Evolutionary conservation across 2,113 vertebrate genomes (phyloP), one percentile per base, ranked within the genome.

Genomic region (Hippocampus barbouri): DNA sequence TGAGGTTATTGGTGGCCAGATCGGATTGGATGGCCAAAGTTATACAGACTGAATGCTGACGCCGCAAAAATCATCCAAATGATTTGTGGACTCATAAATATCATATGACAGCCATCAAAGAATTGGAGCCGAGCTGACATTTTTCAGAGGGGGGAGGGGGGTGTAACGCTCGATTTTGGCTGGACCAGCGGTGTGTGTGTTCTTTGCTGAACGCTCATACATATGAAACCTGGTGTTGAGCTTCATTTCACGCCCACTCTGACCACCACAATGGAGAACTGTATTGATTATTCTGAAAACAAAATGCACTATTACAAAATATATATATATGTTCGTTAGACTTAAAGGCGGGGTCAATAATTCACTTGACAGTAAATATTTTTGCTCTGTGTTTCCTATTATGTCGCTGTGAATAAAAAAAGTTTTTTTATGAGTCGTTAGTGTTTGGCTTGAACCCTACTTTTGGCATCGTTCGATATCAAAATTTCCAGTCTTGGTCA

Each of bases 1-100:
- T 90, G 67, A 87, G 85, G 70, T 72, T 93, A 34, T 86, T 93
- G 66, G 80, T 93, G 78, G 80, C 89, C 56, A 83, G 87, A 57
- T 88, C 89, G 1, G 71, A 86, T 27, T 80, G 79, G 75, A 73
- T 69, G 79, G 43, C 77, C 3, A 73, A 85, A 64, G 69, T 83
- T 34, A 20, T 78, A 7, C 66, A 69, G 34, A 72, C 75, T 10
- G 84, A 83, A 43, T 81, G 79, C 79, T 91, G 84, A 89, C 8
- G 23, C 15, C 3, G 25, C 57, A 12, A 15, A 60, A 30, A 23
- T 2, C 53, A 23, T 56, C 21, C 53, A 56, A 4, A 56, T 56
- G 15, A 56, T n/a, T 56, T 10, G 53, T n/a, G 18, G 25, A 45
- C 43, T 45, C 43, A 45, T 45, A 45, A 45, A 45, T 38, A 38